A percentile compares a stretch with the other conserved stretches of the same genome.
These are phyloP conservation scores for Mamestra configurata DNA, from an alignment of 1,140 invertebrate species.

Conservation along the genomic window DNA sequence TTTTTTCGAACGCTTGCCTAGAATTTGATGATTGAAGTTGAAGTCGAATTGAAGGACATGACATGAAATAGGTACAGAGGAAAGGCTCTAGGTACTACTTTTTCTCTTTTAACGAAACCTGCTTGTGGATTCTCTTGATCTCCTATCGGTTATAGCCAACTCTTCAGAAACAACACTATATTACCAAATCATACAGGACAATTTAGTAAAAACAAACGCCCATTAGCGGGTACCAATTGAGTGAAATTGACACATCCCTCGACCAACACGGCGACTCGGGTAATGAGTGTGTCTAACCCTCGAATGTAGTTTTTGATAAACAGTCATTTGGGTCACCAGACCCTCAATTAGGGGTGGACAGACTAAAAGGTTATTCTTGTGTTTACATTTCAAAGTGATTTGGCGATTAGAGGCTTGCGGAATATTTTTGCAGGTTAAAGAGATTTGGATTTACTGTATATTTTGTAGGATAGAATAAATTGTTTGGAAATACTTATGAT, in stretches of 20 bases:
- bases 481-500: too few species aligned
- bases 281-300: conserved; percentile 38
- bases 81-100: too few species aligned
- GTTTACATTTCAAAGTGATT: conserved; percentile 36
- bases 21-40: too few species aligned
- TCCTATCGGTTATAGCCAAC: too few species aligned
- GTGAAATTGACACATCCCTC: conserved; percentile 33
- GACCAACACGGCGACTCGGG: conserved; percentile 9
- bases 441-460: not conserved
- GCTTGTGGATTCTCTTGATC: too few species aligned
- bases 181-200: not conserved
- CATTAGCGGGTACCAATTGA: conserved; percentile 7
- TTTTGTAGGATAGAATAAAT: too few species aligned
- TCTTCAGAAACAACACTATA: too few species aligned
- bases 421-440: conserved; percentile 12
- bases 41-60: too few species aligned
- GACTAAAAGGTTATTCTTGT: conserved; percentile 16
- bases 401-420: conserved; percentile 15
- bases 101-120: too few species aligned
- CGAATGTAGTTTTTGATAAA: conserved; percentile 47
- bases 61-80: too few species aligned
- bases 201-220: not conserved
- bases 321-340: conserved; percentile 46
- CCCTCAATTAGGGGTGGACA: conserved; percentile 35
- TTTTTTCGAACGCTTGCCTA: too few species aligned